phyloP scores from a whole-genome alignment of 2,888 invertebrate genomes.

The Drosophila colorata region DNA sequence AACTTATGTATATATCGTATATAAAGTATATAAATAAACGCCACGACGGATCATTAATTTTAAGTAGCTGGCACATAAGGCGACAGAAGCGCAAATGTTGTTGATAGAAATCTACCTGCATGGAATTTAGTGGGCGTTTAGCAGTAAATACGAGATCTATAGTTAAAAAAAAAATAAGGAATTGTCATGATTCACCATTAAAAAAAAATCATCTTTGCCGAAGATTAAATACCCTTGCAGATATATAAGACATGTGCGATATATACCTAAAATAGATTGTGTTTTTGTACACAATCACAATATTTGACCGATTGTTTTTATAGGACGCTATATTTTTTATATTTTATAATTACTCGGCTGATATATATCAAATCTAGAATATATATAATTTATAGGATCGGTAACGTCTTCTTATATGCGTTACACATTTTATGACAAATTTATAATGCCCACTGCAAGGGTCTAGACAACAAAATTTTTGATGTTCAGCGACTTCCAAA shows the following conservation, averaged over 20 bases:
- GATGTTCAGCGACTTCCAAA: slow-evolving; percentile 10
- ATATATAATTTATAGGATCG: neutral
- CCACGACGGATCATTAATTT: slow-evolving; percentile 56
- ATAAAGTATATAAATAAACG: slow-evolving; percentile 17
- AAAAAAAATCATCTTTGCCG: neutral
- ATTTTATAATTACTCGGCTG: no score
- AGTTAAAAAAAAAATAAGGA: neutral
- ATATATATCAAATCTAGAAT: no score
- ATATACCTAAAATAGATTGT: no score
- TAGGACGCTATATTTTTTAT: no score
- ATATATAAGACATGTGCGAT: no score
- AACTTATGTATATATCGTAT: slow-evolving; percentile 13
- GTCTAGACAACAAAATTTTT: slow-evolving; percentile 5
- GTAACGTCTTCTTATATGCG: neutral
- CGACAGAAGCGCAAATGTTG: slow-evolving; percentile 18
- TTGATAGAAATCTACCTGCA: slow-evolving; percentile 37
- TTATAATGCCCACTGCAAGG: neutral
- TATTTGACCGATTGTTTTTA: no score
- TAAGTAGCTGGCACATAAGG: slow-evolving; percentile 29
- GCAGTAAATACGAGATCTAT: slow-evolving; percentile 13
- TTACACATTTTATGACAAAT: neutral
- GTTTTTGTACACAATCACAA: no score
- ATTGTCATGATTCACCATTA: slow-evolving; percentile 20
- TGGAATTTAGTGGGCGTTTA: slow-evolving; percentile 37
- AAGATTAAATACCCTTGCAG: neutral